Base-by-base conservation (phyloP, 2,113 vertebrate species). In the Gymnorhina tibicen region DNA sequence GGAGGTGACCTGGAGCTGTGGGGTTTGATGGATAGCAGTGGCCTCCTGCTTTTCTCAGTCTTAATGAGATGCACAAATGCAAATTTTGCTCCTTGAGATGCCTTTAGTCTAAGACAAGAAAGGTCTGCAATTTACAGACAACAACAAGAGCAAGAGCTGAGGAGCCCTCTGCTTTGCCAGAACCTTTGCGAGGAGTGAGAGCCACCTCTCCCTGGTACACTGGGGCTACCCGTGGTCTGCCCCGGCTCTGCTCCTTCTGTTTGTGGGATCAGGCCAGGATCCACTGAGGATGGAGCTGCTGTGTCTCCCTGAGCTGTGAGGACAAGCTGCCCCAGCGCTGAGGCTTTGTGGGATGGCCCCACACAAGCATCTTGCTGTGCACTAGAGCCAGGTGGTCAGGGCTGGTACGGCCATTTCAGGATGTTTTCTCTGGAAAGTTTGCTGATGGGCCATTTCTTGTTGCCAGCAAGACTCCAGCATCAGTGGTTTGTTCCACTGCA, bases 401-500 rank as follows among this genome's bases (percentile, higher is more conserved):
- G 5, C 28, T 26, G 56, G 55, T 2, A 20, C 0, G 0, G 59
- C 14, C 10, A 86, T 49, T 75, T 47, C 64, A 22, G 74, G 77
- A 75, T 81, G 37, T 67, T 93, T 93, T 58, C 73, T 72, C 68
- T 90, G 77, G 49, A 11, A 78, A 82, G 60, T 91, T 85, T 89
- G 64, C 69, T 89, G 93, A 78, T 66, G 79, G 84, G 52, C 52
- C 62, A 15, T 5, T 91, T 70, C 73, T 84, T 30, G 13, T 73
- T 81, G 77, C 68, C 91, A 95, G 76, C 66, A 78, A 87, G 89
- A 3, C 64, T 77, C 66, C 53, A 60, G 72, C 4, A 23, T 47
- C 76, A 41, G 24, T 63, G 69, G 89, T 64, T 92, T 85, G 89
- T 94, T 95, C 83, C 68, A 52, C 74, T 69, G 85, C 87, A 94